Conservation (phyloP, 1,140 invertebrate genomes). For the Eupeodes corollae region DNA sequence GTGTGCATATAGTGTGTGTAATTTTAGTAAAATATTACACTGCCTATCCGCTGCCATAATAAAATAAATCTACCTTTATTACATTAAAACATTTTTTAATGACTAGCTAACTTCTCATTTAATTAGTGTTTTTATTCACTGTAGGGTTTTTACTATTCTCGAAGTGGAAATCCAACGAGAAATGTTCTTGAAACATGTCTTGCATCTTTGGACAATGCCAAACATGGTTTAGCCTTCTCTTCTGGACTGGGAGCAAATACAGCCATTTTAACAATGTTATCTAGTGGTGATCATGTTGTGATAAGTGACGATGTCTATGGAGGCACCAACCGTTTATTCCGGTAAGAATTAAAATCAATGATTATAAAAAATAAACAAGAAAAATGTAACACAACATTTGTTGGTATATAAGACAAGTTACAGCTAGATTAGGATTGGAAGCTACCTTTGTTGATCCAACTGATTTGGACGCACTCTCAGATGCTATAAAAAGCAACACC, state of each 20-base stretch:
- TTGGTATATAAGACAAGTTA: constrained; percentile 53
- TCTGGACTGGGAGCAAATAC: constrained; percentile 84
- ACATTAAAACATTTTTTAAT: no score
- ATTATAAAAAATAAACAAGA: no score
- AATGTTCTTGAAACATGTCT: constrained; percentile 80
- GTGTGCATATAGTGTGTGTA: no score
- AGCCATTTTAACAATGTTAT: constrained; percentile 61
- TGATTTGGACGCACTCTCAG: constrained; percentile 52
- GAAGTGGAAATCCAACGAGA: constrained; percentile 91
- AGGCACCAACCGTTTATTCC: constrained; percentile 61
- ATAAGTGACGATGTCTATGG: constrained; percentile 93
- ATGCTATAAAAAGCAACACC: constrained; percentile 68
- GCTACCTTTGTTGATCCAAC: constrained; percentile 74
- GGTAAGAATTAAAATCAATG: constrained; percentile 14
- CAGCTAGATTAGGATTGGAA: constrained; percentile 55
- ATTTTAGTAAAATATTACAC: no score
- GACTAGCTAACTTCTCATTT: no score
- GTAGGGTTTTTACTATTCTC: constrained; percentile 82
- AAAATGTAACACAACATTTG: no score
- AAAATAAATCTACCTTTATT: no score
- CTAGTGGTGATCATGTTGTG: constrained; percentile 80
- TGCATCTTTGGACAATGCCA: constrained; percentile 80
- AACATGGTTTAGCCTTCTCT: constrained; percentile 72
- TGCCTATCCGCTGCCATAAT: no score
- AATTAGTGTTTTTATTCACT: constrained; percentile 12